Conservation (phyloP, 2,888 invertebrate species). For the Marronus borbonicus region DNA sequence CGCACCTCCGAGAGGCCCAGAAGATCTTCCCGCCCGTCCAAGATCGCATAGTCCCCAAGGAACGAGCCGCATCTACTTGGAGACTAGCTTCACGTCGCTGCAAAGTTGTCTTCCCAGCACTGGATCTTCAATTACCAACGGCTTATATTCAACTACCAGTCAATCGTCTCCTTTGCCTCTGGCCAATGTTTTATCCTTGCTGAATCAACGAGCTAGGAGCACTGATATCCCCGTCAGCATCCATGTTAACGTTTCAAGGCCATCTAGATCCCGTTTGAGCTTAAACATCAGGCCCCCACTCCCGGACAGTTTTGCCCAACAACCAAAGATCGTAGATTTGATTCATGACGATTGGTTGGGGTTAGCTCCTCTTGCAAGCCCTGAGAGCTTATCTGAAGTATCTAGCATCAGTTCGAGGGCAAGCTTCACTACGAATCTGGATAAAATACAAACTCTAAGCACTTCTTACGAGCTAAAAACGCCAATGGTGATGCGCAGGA, state of each 20-base stretch:
- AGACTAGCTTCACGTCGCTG: constrained; percentile 84
- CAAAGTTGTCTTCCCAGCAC: constrained; percentile 67
- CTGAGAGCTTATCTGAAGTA: constrained; percentile 87
- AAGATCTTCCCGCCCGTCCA: constrained; percentile 53
- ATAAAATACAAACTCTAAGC: constrained; percentile 56
- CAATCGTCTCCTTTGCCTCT: constrained; percentile 63
- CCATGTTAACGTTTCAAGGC: constrained; percentile 49
- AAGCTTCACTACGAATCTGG: constrained; percentile 72
- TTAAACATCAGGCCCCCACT: constrained; percentile 52
- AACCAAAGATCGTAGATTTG: constrained; percentile 69
- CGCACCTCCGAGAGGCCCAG: constrained; percentile 54
- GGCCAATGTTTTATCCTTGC: constrained; percentile 54
- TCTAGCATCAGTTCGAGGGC: constrained; percentile 83
- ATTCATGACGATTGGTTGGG: constrained; percentile 79
- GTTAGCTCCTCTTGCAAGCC: constrained; percentile 85
- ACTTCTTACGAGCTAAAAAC: constrained; percentile 71
- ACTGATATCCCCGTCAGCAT: constrained; percentile 48
- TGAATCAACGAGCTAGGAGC: constrained; percentile 52
- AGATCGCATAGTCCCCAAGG: constrained; percentile 65
- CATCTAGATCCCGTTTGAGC: constrained; percentile 52
- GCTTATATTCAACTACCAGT: constrained; percentile 65
- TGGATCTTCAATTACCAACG: constrained; percentile 67
- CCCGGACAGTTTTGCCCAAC: constrained; percentile 45
- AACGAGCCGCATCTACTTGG: constrained; percentile 77
- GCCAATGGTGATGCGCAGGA: constrained; percentile 76